Percentiles rank a stretch among this genome's conserved stretches.
phyloP scores from a whole-genome alignment of 2,888 invertebrate genomes.

The Bembecia ichneumoniformis region DNA sequence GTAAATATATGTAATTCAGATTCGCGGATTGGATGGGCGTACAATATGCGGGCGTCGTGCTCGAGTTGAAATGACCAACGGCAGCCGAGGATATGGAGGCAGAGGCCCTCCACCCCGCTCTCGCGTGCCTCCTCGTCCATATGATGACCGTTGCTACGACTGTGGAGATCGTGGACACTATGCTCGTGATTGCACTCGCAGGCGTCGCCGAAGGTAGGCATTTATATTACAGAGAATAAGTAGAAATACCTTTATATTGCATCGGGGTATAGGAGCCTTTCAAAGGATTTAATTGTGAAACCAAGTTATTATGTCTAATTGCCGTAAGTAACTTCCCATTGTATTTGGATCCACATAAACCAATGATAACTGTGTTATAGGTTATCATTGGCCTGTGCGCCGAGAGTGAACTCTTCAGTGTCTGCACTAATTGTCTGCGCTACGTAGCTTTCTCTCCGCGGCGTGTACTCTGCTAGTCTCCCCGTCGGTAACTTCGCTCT shows the following conservation, averaged over 20 bases:
- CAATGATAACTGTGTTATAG: conserved; percentile 74
- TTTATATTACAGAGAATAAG: neutral
- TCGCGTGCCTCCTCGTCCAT: conserved; percentile 81
- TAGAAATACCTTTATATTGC: conserved; percentile 16
- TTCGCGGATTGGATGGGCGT: conserved; percentile 79
- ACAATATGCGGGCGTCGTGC: conserved; percentile 91
- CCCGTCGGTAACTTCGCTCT: conserved; percentile 64
- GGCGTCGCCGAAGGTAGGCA: conserved; percentile 73
- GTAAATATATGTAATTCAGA: conserved; percentile 20
- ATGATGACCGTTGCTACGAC: conserved; percentile 94
- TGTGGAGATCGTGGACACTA: conserved; percentile 95
- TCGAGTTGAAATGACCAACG: conserved; percentile 93
- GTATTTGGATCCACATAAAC: conserved; percentile 55
- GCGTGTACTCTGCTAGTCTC: conserved; percentile 62
- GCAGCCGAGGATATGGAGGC: conserved; percentile 74
- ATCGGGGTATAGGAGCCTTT: conserved; percentile 43
- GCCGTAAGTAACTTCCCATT: conserved; percentile 40
- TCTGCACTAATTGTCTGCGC: conserved; percentile 72
- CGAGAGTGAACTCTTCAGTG: conserved; percentile 69
- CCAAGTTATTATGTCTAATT: neutral
- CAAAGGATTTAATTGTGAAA: neutral
- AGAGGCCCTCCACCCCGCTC: conserved; percentile 74
- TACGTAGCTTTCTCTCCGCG: conserved; percentile 70
- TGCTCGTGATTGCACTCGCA: conserved; percentile 89
- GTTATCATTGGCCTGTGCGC: conserved; percentile 74